Evolutionary conservation across 92 coral and sea anemone species (phyloP).

Genomic region (Hydrozoanthus gracilis): DNA sequence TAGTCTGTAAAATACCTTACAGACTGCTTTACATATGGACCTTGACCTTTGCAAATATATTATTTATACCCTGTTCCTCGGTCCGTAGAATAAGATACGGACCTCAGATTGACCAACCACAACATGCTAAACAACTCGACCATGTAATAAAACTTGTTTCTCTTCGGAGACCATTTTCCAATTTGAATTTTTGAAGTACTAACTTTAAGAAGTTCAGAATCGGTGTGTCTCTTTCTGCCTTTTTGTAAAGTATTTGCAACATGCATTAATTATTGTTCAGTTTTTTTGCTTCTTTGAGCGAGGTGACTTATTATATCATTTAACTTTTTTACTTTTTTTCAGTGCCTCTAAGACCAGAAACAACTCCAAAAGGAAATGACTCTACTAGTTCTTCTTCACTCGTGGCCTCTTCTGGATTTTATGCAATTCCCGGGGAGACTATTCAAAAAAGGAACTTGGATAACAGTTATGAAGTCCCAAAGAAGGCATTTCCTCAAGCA

Average conservation of each 20-base stretch:
- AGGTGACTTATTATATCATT: not conserved
- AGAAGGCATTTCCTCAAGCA: conserved; percentile 13
- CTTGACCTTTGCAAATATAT: too few relatives aligned
- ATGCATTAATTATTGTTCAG: not conserved
- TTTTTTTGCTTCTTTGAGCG: not conserved
- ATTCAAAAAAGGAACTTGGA: conserved; percentile 10
- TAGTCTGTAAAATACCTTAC: too few relatives aligned
- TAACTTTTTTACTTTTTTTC: not conserved
- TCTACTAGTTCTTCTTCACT: not conserved
- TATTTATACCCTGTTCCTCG: too few relatives aligned
- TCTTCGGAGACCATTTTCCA: too few relatives aligned
- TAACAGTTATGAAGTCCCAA: not conserved
- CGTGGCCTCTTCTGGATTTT: not conserved
- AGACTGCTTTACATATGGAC: too few relatives aligned
- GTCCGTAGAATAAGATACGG: too few relatives aligned
- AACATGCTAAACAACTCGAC: too few relatives aligned
- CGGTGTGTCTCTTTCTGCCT: too few relatives aligned
- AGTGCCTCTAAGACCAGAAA: conserved; percentile 30
- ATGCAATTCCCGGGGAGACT: conserved; percentile 6
- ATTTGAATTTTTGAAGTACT: too few relatives aligned
- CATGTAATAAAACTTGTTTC: too few relatives aligned
- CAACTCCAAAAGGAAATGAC: not conserved
- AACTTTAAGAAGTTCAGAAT: too few relatives aligned
- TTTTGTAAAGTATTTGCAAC: not conserved
- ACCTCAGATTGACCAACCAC: too few relatives aligned